Evolutionary conservation across 1,140 invertebrate genomes (phyloP).

Genomic region (Phortica variegata): DNA sequence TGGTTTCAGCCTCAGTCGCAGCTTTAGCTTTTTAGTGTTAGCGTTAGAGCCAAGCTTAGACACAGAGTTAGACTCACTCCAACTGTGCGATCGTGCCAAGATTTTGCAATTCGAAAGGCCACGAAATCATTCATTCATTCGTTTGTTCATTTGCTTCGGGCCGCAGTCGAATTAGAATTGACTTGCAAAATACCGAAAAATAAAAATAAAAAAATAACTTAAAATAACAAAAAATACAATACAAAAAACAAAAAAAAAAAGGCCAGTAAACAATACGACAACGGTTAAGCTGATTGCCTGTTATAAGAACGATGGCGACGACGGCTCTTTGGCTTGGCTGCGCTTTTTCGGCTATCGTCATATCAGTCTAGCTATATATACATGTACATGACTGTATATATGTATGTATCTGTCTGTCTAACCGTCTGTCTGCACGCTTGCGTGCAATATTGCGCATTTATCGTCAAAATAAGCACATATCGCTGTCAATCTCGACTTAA

Average conservation of each 20-base stretch:
- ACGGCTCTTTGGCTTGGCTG: too few species aligned
- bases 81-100: constrained; percentile 39
- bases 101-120: constrained; percentile 43
- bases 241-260: background rate
- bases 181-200: constrained; percentile 31
- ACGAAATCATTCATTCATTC: constrained; percentile 30
- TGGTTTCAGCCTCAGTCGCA: constrained; percentile 3
- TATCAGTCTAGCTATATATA: too few species aligned
- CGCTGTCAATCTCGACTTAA: constrained; percentile 36
- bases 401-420: too few species aligned
- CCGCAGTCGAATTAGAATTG: constrained; percentile 33
- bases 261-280: too few species aligned
- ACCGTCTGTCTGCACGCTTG: constrained; percentile 12
- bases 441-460: constrained; percentile 38
- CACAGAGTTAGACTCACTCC: constrained; percentile 10
- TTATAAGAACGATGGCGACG: too few species aligned
- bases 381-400: too few species aligned
- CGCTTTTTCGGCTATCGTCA: too few species aligned
- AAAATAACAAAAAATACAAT: background rate
- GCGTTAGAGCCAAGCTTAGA: constrained; percentile 1
- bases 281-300: too few species aligned
- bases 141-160: constrained; percentile 17
- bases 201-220: background rate
- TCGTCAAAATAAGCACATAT: constrained; percentile 40
- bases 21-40: constrained; percentile 1